Evolutionary conservation across 2,797 vertebrate species (phyloP), one percentile per base, ranked within the genome.

Genomic region (Jordanella pulchra): DNA sequence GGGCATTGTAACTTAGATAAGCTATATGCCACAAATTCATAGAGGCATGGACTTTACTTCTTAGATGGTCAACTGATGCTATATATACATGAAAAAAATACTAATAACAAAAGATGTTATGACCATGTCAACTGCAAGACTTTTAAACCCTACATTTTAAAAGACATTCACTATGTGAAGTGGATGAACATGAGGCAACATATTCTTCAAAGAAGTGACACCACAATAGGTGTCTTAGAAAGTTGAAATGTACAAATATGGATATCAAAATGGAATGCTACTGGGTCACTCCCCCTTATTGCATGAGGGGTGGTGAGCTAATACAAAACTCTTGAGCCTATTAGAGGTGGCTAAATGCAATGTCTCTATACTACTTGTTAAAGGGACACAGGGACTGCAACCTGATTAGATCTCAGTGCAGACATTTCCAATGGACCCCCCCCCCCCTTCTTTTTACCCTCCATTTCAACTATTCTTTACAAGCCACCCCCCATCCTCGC

Each of bases 331-430:
- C 83, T 84, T 82, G 78, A 90, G 90, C 89, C 88, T 80, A 53
- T 78, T 90, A 90, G 88, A 87, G 67, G 77, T 84, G 69, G 92
- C 90, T 84, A 86, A 88, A 92, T 91, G 87, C 94, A 94, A 95
- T 92, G 92, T 91, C 90, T 89, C 81, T 72, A 82, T 47, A 65
- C 21, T 86, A 85, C 87, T 91, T 94, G 94, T 93, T 93, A 86
- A 84, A 85, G 76, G 90, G 92, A 88, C 91, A 92, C 73, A 81
- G 90, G 89, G 90, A 87, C 86, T 89, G 90, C 82, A 73, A 76
- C 83, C 93, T 91, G 93, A 96, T 96, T 94, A 95, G 93, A 96
- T 96, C 82, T 69, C 89, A 91, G 94, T 87, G 85, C 54, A 58
- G 89, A 91, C 80, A 87, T 94, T 95, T 94, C 82, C 92, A 94